A percentile compares a stretch with the other conserved stretches of the same genome.
Conservation (phyloP, 2,113 vertebrate species). For the Nansenia antarctica region DNA sequence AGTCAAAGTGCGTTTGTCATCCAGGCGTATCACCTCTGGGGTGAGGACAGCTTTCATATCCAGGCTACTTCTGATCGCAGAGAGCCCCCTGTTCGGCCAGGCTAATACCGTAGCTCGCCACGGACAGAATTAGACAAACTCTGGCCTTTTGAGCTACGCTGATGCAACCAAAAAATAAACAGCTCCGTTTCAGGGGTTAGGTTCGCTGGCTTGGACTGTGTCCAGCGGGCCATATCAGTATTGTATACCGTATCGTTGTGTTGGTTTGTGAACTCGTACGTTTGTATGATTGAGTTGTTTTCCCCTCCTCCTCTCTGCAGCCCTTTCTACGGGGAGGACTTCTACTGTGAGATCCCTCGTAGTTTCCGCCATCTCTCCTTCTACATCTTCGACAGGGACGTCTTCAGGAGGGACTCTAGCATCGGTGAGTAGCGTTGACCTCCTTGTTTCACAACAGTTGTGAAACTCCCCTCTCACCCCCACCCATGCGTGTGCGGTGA, state of each 20-base stretch:
- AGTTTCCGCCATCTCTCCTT: constrained; percentile 96
- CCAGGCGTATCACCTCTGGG: too few relatives aligned
- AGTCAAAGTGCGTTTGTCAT: too few relatives aligned
- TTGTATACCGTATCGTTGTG: neutral
- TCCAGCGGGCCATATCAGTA: too few relatives aligned
- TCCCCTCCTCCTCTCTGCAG: constrained; percentile 70
- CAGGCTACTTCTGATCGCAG: too few relatives aligned
- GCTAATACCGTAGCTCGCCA: too few relatives aligned
- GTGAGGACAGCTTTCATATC: too few relatives aligned
- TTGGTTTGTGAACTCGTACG: neutral
- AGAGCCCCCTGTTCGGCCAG: too few relatives aligned
- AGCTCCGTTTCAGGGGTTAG: too few relatives aligned
- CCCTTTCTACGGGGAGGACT: constrained; percentile 98
- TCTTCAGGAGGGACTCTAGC: constrained; percentile 98
- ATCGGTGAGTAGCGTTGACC: constrained; percentile 83
- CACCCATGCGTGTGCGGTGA: neutral
- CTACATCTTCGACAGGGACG: constrained; percentile 98
- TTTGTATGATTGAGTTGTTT: neutral
- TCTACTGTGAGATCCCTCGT: constrained; percentile 98
- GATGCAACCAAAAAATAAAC: too few relatives aligned
- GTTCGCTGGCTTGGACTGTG: too few relatives aligned
- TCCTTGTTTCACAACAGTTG: neutral
- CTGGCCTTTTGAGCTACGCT: too few relatives aligned
- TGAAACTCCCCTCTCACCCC: neutral
- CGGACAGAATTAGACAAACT: too few relatives aligned